These are phyloP conservation scores for Myotis pilosus DNA, from an alignment of 2,797 vertebrate genomes.

Conservation along the genomic window DNA sequence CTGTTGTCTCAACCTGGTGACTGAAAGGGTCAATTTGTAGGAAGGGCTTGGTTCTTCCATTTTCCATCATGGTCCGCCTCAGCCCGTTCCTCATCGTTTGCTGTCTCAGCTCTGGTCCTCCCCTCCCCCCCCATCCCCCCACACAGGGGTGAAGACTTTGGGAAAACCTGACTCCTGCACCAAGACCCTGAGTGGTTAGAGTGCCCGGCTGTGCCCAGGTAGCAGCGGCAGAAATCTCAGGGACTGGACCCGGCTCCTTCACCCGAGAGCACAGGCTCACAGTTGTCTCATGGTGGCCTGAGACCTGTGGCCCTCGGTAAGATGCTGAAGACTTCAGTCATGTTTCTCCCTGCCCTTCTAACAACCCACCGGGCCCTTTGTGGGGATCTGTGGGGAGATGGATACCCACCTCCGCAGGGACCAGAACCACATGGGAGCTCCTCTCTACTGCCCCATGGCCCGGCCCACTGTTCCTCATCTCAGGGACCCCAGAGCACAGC, in stretches of 20 bases:
- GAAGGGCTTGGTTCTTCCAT: background rate
- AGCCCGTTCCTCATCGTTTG: background rate
- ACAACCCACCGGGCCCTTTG: too few relatives aligned
- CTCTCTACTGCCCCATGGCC: background rate
- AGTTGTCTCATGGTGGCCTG: too few relatives aligned
- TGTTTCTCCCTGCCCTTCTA: too few relatives aligned
- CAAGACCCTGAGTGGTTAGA: background rate
- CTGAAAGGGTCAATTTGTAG: background rate
- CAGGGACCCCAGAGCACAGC: background rate
- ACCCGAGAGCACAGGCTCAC: too few relatives aligned
- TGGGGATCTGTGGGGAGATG: background rate
- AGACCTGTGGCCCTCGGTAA: too few relatives aligned
- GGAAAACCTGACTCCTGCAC: background rate
- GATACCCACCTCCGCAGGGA: background rate
- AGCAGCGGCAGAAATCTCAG: too few relatives aligned
- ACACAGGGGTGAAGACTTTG: background rate
- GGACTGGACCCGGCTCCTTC: too few relatives aligned
- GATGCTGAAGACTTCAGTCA: too few relatives aligned
- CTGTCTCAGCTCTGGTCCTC: background rate
- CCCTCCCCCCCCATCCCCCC: background rate
- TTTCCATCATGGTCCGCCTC: background rate
- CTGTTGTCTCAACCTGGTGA: background rate
- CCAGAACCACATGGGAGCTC: background rate
- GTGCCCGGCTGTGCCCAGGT: background rate
- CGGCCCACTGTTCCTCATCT: background rate